Evolutionary conservation across 2,113 vertebrate species (phyloP), one percentile per base, ranked within the genome.

Genomic region (Tenebrosternarchus preto): DNA sequence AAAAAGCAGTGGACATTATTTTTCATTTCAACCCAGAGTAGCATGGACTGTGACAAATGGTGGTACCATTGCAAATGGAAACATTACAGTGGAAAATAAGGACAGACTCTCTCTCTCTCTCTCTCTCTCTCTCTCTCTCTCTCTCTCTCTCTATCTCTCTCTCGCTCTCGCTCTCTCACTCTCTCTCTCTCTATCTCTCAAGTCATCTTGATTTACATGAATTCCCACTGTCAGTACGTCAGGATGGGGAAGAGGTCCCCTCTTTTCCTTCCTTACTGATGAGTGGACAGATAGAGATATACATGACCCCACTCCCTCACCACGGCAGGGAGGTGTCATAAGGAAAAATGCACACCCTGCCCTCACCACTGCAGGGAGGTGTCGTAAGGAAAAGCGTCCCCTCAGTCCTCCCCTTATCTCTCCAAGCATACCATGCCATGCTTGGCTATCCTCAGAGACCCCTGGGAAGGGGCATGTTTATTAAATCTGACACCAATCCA

Each of bases 251-350:
- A 85, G 88, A 89, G 89, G 84, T 84, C 84, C 87, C 67, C 80
- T 87, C 81, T 87, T 84, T 88, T 88, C 82, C 85, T 90, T 71
- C 76, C 59, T 70, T 76, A 70, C 79, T 88, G 90, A 92, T 82
- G 89, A 90, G 83, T 86, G 85, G 86, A 90, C 87, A 83, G 68
- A 80, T 80, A 80, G 56, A 79, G 56, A 73, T 74, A 81, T 59
- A 33, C 17, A 74, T n/a, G 59, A 66, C 60, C 25, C 64, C 6
- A 25, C 73, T 82, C 60, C 69, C 80, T 78, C 80, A 71, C 66
- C 55, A 60, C 84, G 84, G 80, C 81, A 66, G 15, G 4, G 29
- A 78, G 63, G 43, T 56, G 84, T 39, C 16, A 29, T 71, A 36
- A 74, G 74, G 83, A 81, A 78, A 63, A 46, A 36, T 20, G 24